These are phyloP conservation scores for Mormyrops boulengeri DNA, from an alignment of 2,797 vertebrate species.

Conservation along the genomic window DNA sequence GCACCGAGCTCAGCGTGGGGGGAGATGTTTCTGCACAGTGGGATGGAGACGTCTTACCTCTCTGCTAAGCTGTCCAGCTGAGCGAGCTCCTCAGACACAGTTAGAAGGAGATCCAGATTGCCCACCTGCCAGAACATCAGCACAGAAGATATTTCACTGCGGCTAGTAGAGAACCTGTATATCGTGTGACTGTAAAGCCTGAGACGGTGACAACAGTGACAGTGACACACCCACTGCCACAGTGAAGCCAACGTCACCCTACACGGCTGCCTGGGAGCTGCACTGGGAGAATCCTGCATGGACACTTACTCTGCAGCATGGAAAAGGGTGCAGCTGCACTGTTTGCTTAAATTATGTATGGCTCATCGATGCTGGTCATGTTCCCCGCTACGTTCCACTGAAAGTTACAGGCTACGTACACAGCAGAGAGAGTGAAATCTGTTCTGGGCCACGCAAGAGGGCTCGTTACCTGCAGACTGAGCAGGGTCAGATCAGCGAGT, in stretches of 20 bases:
- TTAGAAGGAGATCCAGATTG: slow-evolving; percentile 82
- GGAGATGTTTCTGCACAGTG: background rate
- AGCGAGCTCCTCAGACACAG: slow-evolving; percentile 82
- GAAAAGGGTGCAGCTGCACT: background rate
- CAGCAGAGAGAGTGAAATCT: background rate
- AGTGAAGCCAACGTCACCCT: background rate
- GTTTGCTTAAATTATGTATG: slow-evolving; percentile 2
- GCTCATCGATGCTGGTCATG: background rate
- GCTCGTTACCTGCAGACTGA: background rate
- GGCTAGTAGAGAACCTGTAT: background rate
- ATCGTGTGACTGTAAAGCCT: background rate
- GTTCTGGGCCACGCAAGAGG: background rate
- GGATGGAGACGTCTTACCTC: slow-evolving; percentile 60
- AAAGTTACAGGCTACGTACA: background rate
- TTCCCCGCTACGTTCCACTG: background rate
- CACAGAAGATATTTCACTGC: background rate
- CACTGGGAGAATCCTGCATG: background rate
- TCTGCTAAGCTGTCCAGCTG: slow-evolving; percentile 81
- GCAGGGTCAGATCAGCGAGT: background rate
- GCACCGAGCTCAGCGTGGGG: background rate
- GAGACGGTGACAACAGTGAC: background rate
- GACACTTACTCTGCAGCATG: background rate
- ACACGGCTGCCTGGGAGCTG: background rate
- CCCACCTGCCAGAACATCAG: slow-evolving; percentile 71
- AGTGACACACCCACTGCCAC: background rate